Evolutionary conservation across 2,113 vertebrate species (phyloP).

Genomic region (Stictonetta naevosa): DNA sequence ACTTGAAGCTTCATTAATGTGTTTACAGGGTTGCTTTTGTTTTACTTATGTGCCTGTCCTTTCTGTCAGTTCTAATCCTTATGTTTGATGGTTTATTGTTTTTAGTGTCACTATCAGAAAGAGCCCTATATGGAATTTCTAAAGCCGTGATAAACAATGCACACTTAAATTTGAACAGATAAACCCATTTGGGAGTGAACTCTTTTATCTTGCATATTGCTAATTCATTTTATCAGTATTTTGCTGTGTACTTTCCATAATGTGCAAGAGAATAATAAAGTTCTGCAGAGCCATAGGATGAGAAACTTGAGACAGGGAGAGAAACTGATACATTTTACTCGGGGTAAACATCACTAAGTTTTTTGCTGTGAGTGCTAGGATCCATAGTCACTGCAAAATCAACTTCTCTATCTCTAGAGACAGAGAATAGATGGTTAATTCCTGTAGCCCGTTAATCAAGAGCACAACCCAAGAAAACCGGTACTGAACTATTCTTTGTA

Average conservation of each 20-base stretch:
- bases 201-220: not conserved
- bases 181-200: not conserved
- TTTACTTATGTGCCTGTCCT: not conserved
- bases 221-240: not conserved
- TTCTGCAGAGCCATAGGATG: not conserved
- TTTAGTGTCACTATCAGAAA: not conserved
- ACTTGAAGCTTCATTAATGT: not conserved
- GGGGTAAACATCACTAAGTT: not conserved
- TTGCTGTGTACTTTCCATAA: not conserved
- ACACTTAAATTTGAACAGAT: not conserved
- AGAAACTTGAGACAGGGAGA: not conserved
- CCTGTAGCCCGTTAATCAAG: not conserved
- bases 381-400: not conserved
- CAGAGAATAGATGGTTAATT: not conserved
- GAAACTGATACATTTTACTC: not conserved
- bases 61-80: not conserved
- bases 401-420: not conserved
- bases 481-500: not conserved
- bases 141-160: not conserved
- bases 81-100: not conserved
- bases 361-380: not conserved
- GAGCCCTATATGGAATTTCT: not conserved
- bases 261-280: not conserved
- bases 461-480: not conserved
- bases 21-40: not conserved